A percentile compares a stretch with the other conserved stretches of the same genome.
Conservation (phyloP, 2,113 vertebrate genomes). For the Mastomys natalensis region DNA sequence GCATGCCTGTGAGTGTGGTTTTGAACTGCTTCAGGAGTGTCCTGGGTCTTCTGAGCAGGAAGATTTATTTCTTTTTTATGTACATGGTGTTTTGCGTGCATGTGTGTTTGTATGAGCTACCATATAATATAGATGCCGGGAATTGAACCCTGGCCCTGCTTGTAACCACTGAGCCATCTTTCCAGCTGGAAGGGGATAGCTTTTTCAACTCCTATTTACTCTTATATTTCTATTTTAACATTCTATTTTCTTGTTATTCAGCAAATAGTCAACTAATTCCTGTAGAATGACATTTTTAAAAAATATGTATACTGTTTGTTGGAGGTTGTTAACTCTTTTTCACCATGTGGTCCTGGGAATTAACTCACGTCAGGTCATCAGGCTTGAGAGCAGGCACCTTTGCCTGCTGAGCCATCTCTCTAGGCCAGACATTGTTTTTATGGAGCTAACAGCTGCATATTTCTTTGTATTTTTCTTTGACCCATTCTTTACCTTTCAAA, state of each 20-base stretch:
- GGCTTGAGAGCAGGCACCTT: not conserved
- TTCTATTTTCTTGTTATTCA: not conserved
- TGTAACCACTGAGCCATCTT: not conserved
- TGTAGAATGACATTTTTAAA: not conserved
- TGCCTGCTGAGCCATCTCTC: not conserved
- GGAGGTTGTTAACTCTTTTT: not conserved
- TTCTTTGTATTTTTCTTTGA: slow-evolving; percentile 17
- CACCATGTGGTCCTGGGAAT: too few species aligned
- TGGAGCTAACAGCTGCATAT: not conserved
- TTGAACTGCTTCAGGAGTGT: not conserved
- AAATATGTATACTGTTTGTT: not conserved
- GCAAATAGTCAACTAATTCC: slow-evolving; percentile 34
- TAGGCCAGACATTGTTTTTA: not conserved
- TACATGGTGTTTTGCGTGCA: too few species aligned
- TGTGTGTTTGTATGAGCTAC: too few species aligned
- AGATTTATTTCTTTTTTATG: too few species aligned
- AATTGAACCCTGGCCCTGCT: too few species aligned
- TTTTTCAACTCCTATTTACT: not conserved
- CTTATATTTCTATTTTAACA: not conserved
- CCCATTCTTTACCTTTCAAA: not conserved
- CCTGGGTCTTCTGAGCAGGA: not conserved
- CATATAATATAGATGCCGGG: too few species aligned
- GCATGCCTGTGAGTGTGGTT: not conserved
- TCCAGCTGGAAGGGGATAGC: not conserved
- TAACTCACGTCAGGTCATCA: not conserved